Conservation (phyloP, 2,888 invertebrate genomes). For the Thereva nobilitata region DNA sequence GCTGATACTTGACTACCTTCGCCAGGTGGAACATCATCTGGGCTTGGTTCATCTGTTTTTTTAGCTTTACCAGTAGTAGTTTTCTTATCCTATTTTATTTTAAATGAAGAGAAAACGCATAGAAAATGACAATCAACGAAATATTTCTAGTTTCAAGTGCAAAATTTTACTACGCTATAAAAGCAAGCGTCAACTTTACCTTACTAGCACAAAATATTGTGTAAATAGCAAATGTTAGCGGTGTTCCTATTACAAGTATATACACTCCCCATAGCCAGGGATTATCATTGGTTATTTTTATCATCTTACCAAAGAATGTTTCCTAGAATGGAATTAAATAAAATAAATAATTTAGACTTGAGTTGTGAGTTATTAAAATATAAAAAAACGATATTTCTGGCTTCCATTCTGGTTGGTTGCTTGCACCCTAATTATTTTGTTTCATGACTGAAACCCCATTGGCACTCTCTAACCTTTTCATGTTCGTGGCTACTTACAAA, state of each 20-base stretch:
- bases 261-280: constrained; percentile 92
- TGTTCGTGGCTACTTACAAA: no score
- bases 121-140: no score
- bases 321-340: constrained; percentile 65
- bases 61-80: constrained; percentile 63
- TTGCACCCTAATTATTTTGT: no score
- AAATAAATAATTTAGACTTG: not conserved
- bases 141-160: not conserved
- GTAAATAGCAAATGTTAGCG: constrained; percentile 79
- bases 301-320: constrained; percentile 74
- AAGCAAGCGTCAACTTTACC: constrained; percentile 56
- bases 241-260: constrained; percentile 75
- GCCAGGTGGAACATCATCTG: constrained; percentile 60
- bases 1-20: constrained; percentile 46
- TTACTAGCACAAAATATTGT: constrained; percentile 71
- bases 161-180: not conserved
- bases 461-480: no score
- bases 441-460: no score
- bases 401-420: not conserved
- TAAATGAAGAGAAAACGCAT: no score
- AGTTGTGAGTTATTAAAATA: not conserved
- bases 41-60: constrained; percentile 72
- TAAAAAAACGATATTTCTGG: constrained; percentile 1
- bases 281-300: constrained; percentile 78
- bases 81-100: constrained; percentile 50